These are phyloP conservation scores for Nasonia vitripennis DNA, from an alignment of 1,140 invertebrate genomes.

Conservation along the genomic window DNA sequence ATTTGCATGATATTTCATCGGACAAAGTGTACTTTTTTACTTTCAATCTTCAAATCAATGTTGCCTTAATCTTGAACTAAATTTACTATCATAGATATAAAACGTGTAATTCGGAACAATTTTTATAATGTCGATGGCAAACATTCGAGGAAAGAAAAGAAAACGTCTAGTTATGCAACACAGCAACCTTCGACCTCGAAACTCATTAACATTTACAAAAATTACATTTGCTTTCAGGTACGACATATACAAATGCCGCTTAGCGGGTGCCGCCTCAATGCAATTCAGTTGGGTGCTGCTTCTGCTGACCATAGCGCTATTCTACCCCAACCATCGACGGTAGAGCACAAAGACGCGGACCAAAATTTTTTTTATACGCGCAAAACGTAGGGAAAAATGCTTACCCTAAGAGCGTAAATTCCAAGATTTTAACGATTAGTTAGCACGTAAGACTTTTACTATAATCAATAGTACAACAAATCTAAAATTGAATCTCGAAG, in stretches of 20 bases:
- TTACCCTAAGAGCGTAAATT: neutral
- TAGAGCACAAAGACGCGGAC: slow-evolving; percentile 14
- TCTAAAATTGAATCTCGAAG: slow-evolving; percentile 43
- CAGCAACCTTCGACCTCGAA: neutral
- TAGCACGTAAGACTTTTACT: slow-evolving; percentile 8
- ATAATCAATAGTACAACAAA: slow-evolving; percentile 21
- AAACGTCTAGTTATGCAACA: neutral
- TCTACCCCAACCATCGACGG: slow-evolving; percentile 57
- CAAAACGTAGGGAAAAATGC: neutral
- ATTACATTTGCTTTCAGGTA: slow-evolving; percentile 75
- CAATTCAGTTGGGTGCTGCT: slow-evolving; percentile 73
- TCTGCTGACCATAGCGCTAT: slow-evolving; percentile 63
- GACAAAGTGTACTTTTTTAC: neutral
- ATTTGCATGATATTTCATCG: too few relatives aligned
- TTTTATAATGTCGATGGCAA: too few relatives aligned
- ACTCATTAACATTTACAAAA: neutral
- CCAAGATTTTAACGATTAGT: neutral
- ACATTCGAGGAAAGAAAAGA: neutral
- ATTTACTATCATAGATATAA: too few relatives aligned
- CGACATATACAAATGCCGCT: slow-evolving; percentile 93
- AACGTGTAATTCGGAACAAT: too few relatives aligned
- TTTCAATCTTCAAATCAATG: neutral
- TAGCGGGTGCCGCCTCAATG: slow-evolving; percentile 85
- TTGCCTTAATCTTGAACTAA: neutral
- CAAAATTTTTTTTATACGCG: neutral